phyloP scores from a whole-genome alignment of 2,888 invertebrate species.

The Nymphalis polychloros region DNA sequence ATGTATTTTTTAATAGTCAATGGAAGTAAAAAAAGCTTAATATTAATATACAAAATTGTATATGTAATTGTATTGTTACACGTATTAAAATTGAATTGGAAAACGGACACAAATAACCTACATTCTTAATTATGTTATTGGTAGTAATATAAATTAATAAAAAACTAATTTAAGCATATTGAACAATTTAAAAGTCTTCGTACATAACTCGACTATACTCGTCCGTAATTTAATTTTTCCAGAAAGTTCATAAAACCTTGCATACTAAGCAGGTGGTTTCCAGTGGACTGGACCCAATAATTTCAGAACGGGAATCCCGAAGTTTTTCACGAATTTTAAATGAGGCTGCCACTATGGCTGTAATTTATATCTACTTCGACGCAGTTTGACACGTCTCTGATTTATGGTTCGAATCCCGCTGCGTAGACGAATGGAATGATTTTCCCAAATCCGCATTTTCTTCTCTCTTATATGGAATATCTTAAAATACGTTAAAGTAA shows the following conservation, averaged over 20 bases:
- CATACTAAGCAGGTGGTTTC: conserved; percentile 10
- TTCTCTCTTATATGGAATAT: conserved; percentile 18
- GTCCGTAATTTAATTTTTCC: conserved; percentile 8
- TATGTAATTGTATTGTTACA: no score
- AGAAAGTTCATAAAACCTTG: conserved; percentile 6
- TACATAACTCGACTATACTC: background rate
- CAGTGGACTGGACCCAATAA: conserved; percentile 25
- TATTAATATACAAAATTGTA: no score
- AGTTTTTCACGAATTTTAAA: conserved; percentile 41
- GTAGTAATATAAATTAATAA: background rate
- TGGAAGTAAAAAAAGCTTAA: no score
- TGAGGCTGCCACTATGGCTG: conserved; percentile 49
- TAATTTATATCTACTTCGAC: conserved; percentile 64
- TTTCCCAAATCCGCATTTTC: conserved; percentile 38
- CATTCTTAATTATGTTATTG: no score
- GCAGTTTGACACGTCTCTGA: conserved; percentile 67
- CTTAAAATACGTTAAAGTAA: conserved; percentile 15
- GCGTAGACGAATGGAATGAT: conserved; percentile 41
- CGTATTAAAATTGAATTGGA: background rate
- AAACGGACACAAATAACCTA: background rate
- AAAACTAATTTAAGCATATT: background rate
- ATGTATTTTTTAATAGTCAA: no score
- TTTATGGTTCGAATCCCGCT: conserved; percentile 56
- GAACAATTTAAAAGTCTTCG: background rate
- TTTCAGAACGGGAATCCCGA: conserved; percentile 31